These are phyloP conservation scores for Hyaena hyaena DNA, from an alignment of 2,113 vertebrate species.

Conservation along the genomic window DNA sequence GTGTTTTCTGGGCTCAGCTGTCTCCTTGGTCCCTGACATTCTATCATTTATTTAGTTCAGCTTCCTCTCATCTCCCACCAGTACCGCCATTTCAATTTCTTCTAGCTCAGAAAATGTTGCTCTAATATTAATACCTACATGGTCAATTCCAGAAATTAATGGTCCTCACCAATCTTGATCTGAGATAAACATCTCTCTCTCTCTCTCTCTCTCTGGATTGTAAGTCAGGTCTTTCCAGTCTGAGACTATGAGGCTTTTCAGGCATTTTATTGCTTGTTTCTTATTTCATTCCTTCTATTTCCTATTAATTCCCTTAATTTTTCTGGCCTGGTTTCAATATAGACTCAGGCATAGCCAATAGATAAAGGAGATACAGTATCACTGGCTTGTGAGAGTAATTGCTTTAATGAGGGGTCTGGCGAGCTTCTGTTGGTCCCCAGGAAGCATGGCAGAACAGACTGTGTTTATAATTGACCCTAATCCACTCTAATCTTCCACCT, in stretches of 20 bases:
- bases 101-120: neutral
- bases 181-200: neutral
- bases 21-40: neutral
- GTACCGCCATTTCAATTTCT: neutral
- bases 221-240: neutral
- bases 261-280: slow-evolving; percentile 7
- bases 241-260: neutral
- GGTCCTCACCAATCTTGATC: neutral
- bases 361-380: slow-evolving; percentile 3
- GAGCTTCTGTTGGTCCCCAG: slow-evolving; percentile 49
- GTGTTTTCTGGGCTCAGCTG: neutral
- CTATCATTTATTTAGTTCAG: neutral
- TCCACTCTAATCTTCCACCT: slow-evolving; percentile 82
- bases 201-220: neutral
- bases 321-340: neutral
- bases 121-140: neutral
- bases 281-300: neutral
- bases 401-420: slow-evolving; percentile 84
- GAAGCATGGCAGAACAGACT: slow-evolving; percentile 82
- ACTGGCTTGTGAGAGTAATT: slow-evolving; percentile 79
- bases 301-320: neutral
- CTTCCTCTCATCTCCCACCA: neutral
- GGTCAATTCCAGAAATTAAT: neutral
- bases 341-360: neutral
- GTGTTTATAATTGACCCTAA: slow-evolving; percentile 84